Conservation (phyloP, 2,797 vertebrate species). For the Benthosema pterotum region DNA sequence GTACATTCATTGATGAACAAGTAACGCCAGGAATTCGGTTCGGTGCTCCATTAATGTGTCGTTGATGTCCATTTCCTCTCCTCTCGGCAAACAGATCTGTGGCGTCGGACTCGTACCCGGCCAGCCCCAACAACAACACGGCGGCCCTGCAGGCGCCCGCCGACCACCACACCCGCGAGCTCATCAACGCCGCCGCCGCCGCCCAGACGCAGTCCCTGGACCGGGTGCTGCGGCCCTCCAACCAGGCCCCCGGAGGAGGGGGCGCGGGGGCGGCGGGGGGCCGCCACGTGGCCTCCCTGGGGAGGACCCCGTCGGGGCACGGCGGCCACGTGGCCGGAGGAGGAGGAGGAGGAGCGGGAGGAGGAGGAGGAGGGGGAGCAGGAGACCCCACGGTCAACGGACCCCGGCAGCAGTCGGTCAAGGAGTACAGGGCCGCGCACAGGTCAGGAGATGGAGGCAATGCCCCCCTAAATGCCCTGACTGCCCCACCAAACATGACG, state of each 20-base stretch:
- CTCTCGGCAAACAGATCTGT: constrained; percentile 79
- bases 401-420: constrained; percentile 85
- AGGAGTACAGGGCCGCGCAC: constrained; percentile 84
- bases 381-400: constrained; percentile 86
- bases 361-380: constrained; percentile 54
- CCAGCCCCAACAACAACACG: constrained; percentile 88
- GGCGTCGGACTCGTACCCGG: constrained; percentile 87
- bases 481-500: no score
- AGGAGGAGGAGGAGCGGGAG: constrained; percentile 65
- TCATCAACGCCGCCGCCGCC: constrained; percentile 67
- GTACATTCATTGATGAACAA: no score
- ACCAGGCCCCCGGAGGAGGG: constrained; percentile 69
- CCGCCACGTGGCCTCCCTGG: constrained; percentile 81
- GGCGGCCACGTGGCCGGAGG: constrained; percentile 65
- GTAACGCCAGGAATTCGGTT: no score
- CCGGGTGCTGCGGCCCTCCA: constrained; percentile 79
- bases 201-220: constrained; percentile 83
- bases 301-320: constrained; percentile 83
- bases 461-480: no score
- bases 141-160: constrained; percentile 69
- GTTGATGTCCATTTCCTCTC: neutral
- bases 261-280: constrained; percentile 58
- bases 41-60: no score
- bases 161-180: constrained; percentile 78
- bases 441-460: no score